These are phyloP conservation scores for Promerops cafer DNA, from an alignment of 2,113 vertebrate species.

Conservation along the genomic window DNA sequence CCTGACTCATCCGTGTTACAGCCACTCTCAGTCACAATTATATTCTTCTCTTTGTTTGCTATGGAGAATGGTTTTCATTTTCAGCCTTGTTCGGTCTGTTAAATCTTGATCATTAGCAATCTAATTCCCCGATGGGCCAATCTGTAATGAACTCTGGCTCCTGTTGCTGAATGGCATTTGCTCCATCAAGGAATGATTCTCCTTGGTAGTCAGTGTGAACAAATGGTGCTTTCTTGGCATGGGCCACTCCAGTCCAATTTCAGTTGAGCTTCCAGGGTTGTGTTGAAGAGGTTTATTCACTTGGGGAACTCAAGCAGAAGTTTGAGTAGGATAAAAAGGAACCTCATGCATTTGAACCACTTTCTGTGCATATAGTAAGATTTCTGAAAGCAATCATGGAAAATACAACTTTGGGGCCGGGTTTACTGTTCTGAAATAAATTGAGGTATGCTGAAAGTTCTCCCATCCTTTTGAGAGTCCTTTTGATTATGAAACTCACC, in stretches of 20 bases:
- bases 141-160: not conserved
- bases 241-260: not conserved
- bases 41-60: not conserved
- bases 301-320: not conserved
- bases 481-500: not conserved
- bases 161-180: not conserved
- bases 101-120: not conserved
- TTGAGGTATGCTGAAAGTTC: not conserved
- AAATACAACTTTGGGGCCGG: not conserved
- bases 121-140: not conserved
- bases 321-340: not conserved
- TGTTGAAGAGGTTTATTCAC: not conserved
- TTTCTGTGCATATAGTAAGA: not conserved
- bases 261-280: not conserved
- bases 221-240: not conserved
- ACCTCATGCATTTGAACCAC: not conserved
- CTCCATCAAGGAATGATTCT: not conserved
- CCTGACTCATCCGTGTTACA: not conserved
- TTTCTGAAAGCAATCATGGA: not conserved
- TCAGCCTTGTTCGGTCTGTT: not conserved
- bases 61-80: not conserved
- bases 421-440: not conserved
- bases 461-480: not conserved
- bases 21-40: not conserved
- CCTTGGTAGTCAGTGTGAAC: not conserved